Conservation (phyloP, 2,888 invertebrate species). For the Scaptomyza polygonia region DNA sequence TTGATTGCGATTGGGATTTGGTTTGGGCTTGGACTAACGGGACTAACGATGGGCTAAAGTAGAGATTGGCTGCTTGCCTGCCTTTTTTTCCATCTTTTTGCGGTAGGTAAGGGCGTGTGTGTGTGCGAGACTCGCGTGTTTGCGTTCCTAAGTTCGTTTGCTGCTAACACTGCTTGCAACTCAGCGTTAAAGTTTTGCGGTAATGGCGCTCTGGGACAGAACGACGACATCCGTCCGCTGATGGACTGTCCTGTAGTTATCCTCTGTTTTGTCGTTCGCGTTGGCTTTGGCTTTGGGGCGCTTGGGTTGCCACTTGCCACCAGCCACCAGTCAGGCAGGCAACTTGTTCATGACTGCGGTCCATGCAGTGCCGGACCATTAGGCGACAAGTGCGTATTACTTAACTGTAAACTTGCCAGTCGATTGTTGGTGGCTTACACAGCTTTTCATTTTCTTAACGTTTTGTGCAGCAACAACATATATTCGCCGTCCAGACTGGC, state of each 20-base stretch:
- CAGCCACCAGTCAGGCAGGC: background rate
- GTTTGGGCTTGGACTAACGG: constrained; percentile 28
- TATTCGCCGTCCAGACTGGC: background rate
- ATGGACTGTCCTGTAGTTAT: constrained; percentile 64
- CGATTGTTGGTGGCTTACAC: constrained; percentile 34
- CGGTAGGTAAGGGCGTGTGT: constrained; percentile 35
- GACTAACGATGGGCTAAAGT: constrained; percentile 36
- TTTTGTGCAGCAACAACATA: constrained; percentile 10
- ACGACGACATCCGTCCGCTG: constrained; percentile 51
- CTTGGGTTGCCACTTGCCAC: background rate
- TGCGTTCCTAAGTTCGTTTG: constrained; percentile 74
- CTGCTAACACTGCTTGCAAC: constrained; percentile 60
- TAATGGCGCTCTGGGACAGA: constrained; percentile 74
- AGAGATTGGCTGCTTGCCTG: constrained; percentile 22
- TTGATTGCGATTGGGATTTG: constrained; percentile 48
- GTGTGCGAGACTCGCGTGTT: constrained; percentile 64
- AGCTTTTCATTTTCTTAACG: constrained; percentile 1
- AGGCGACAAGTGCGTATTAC: constrained; percentile 74
- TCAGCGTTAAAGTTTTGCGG: constrained; percentile 78
- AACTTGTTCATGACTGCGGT: constrained; percentile 34
- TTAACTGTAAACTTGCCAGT: constrained; percentile 72
- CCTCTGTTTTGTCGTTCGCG: constrained; percentile 2
- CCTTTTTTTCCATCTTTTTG: constrained; percentile 1
- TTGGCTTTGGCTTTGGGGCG: background rate
- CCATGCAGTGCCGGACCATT: constrained; percentile 64